These are phyloP conservation scores for Amyelois transitella DNA, from an alignment of 1,140 invertebrate genomes.

Conservation along the genomic window DNA sequence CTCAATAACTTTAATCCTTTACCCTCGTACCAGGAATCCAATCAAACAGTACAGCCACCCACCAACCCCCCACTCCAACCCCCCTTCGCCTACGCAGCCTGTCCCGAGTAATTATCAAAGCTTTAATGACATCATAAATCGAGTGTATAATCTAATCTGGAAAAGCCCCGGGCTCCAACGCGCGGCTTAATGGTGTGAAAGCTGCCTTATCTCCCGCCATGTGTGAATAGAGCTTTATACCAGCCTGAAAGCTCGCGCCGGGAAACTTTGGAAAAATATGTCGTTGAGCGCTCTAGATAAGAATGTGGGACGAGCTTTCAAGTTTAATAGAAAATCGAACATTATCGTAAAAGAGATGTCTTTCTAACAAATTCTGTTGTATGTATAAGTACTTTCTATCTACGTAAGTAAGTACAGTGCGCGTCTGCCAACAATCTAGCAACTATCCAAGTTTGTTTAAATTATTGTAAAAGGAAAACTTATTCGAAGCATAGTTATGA, in stretches of 20 bases:
- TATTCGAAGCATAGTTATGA: too few relatives aligned
- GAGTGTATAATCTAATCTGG: conserved; percentile 76
- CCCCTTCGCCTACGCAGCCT: conserved; percentile 67
- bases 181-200: conserved; percentile 73
- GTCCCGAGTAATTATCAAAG: conserved; percentile 75
- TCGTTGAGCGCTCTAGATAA: conserved; percentile 70
- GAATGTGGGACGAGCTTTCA: conserved; percentile 71
- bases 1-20: conserved; percentile 74
- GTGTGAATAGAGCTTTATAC: conserved; percentile 73
- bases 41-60: conserved; percentile 71
- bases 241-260: conserved; percentile 68
- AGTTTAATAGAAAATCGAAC: conserved; percentile 74
- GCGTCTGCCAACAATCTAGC: too few relatives aligned
- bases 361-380: conserved; percentile 70
- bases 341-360: conserved; percentile 72
- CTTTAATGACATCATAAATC: conserved; percentile 76
- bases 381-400: conserved; percentile 31
- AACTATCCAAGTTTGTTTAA: too few relatives aligned
- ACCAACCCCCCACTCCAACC: conserved; percentile 29
- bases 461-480: too few relatives aligned
- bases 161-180: conserved; percentile 73
- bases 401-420: not conserved
- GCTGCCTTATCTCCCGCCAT: conserved; percentile 72
- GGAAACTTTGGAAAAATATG: conserved; percentile 74
- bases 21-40: conserved; percentile 71